Conservation (phyloP, 2,888 invertebrate genomes). For the Tenodera sinensis region DNA sequence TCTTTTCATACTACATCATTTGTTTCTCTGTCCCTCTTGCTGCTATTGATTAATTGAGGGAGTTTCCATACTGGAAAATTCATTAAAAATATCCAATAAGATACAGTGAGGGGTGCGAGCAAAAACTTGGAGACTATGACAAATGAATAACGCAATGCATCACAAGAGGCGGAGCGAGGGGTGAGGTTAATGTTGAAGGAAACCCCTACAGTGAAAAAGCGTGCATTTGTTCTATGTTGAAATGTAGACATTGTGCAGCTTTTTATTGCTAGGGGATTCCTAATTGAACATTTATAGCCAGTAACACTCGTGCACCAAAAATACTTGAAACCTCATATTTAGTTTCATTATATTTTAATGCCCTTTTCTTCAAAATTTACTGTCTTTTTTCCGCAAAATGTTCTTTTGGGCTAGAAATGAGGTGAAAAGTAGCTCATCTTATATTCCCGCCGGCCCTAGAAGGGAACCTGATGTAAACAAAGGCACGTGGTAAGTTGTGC, state of each 20-base stretch:
- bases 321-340: no score
- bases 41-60: neutral
- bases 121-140: constrained; percentile 1
- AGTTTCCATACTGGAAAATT: neutral
- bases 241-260: neutral
- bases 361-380: no score
- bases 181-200: neutral
- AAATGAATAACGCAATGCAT: constrained; percentile 3
- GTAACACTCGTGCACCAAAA: no score
- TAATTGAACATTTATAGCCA: no score
- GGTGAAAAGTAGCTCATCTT: no score
- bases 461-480: no score
- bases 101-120: neutral
- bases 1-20: neutral
- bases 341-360: no score
- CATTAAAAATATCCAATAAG: constrained; percentile 8
- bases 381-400: no score
- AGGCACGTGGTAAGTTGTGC: no score
- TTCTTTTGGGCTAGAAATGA: no score
- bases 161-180: neutral
- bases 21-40: neutral
- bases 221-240: neutral
- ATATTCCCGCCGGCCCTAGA: no score
- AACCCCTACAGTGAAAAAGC: neutral
- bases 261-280: no score